Percentiles rank a stretch among this genome's conserved stretches.
Evolutionary conservation across 2,888 invertebrate species (phyloP).

Genomic region (Hymenopus coronatus): DNA sequence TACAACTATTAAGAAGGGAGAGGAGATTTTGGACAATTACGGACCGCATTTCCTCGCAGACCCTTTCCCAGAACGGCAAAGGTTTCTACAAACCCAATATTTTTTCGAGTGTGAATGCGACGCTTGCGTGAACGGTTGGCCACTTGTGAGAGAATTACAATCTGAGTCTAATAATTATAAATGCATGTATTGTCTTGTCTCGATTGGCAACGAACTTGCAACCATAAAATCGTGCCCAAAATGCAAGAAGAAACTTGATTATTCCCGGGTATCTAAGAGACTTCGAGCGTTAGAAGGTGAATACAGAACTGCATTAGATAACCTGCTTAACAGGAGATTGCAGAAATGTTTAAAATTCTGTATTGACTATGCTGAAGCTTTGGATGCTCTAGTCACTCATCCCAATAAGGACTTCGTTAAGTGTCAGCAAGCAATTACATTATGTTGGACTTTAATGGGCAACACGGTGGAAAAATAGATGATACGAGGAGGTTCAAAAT

Average conservation of each 20-base stretch:
- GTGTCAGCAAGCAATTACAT: slow-evolving; percentile 21
- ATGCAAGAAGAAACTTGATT: slow-evolving; percentile 21
- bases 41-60: slow-evolving; percentile 48
- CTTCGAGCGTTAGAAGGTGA: not conserved
- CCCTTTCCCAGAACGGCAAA: slow-evolving; percentile 41
- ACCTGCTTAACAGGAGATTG: slow-evolving; percentile 1
- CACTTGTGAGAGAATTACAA: slow-evolving; percentile 36
- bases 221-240: slow-evolving; percentile 6
- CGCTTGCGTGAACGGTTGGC: slow-evolving; percentile 48
- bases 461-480: not conserved
- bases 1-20: slow-evolving; percentile 43
- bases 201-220: not conserved
- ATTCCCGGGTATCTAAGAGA: not conserved
- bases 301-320: slow-evolving; percentile 15
- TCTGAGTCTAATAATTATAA: not conserved
- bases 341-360: slow-evolving; percentile 16
- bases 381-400: slow-evolving; percentile 17
- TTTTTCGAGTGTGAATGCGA: slow-evolving; percentile 47
- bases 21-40: slow-evolving; percentile 50
- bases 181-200: slow-evolving; percentile 14
- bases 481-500: too few species aligned
- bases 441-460: slow-evolving; percentile 24
- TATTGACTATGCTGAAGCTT: not conserved
- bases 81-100: slow-evolving; percentile 46
- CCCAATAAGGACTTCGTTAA: slow-evolving; percentile 22